Conservation (phyloP, 2,113 vertebrate genomes). For the Danionella cerebrum region DNA sequence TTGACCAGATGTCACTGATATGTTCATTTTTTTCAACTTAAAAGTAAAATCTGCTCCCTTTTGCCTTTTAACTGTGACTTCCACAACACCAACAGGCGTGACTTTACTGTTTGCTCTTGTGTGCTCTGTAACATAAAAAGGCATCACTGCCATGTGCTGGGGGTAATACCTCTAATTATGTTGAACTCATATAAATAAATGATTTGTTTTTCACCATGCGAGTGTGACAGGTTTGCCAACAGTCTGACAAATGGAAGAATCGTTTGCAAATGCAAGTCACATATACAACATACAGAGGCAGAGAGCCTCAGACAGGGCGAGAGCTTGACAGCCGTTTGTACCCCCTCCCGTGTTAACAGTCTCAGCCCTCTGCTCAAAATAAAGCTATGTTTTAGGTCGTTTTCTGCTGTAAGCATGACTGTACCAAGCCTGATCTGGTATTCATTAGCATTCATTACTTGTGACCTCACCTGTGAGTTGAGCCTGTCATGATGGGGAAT, state of each 20-base stretch:
- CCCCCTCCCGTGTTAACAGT: constrained; percentile 51
- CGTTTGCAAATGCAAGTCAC: constrained; percentile 42
- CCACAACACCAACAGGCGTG: constrained; percentile 53
- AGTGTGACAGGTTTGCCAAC: constrained; percentile 68
- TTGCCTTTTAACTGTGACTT: constrained; percentile 64
- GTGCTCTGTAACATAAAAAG: constrained; percentile 65
- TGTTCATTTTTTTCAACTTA: not conserved
- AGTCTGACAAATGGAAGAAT: constrained; percentile 59
- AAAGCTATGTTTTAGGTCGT: constrained; percentile 56
- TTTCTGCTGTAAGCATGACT: constrained; percentile 51
- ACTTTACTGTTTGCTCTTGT: constrained; percentile 59
- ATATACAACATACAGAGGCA: constrained; percentile 49
- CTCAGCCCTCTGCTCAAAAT: constrained; percentile 44
- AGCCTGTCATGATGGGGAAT: constrained; percentile 51
- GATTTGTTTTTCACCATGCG: constrained; percentile 61
- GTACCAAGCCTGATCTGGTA: constrained; percentile 54
- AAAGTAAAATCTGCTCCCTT: constrained; percentile 9
- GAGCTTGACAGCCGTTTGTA: constrained; percentile 65
- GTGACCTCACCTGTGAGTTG: constrained; percentile 61
- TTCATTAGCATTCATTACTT: constrained; percentile 60
- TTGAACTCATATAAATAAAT: constrained; percentile 73
- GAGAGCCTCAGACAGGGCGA: constrained; percentile 53
- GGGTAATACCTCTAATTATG: constrained; percentile 68
- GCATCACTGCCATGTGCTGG: constrained; percentile 57
- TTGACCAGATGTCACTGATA: too few relatives aligned